phyloP scores from a whole-genome alignment of 2,797 vertebrate genomes.

The Ctenochaetus hawaiiensis region DNA sequence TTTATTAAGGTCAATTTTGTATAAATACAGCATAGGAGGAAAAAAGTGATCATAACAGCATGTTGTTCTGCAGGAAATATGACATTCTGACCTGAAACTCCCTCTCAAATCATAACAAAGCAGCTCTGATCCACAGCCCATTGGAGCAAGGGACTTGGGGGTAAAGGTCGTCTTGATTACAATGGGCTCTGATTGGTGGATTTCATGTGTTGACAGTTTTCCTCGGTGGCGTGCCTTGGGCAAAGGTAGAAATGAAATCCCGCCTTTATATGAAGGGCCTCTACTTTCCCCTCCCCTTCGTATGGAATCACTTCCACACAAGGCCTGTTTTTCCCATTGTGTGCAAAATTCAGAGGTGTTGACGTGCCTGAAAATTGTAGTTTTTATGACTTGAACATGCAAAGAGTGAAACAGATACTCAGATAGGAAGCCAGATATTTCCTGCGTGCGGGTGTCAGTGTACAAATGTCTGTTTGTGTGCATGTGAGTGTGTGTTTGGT shows the following conservation, averaged over 20 bases:
- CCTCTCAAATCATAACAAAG: constrained; percentile 49
- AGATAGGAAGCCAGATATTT: constrained; percentile 39
- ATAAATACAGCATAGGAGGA: background rate
- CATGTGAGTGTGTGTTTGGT: background rate
- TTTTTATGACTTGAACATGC: constrained; percentile 37
- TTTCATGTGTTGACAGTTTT: constrained; percentile 45
- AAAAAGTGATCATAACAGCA: background rate
- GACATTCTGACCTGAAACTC: constrained; percentile 44
- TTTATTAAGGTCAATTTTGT: background rate
- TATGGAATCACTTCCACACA: constrained; percentile 1
- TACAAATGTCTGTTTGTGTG: constrained; percentile 2
- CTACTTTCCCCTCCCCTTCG: background rate
- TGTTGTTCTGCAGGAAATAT: constrained; percentile 8
- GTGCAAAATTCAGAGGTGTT: constrained; percentile 31
- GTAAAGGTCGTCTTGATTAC: constrained; percentile 39
- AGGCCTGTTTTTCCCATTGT: constrained; percentile 23
- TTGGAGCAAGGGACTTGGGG: constrained; percentile 11
- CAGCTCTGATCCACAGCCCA: constrained; percentile 21
- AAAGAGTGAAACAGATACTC: constrained; percentile 45
- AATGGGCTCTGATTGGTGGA: constrained; percentile 37
- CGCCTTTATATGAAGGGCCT: constrained; percentile 17
- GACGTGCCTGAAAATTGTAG: constrained; percentile 19
- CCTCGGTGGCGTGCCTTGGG: constrained; percentile 25
- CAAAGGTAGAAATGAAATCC: constrained; percentile 32
- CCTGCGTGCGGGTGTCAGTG: constrained; percentile 10